Base-by-base conservation (phyloP, 2,113 vertebrate species). In the Polypterus senegalus region DNA sequence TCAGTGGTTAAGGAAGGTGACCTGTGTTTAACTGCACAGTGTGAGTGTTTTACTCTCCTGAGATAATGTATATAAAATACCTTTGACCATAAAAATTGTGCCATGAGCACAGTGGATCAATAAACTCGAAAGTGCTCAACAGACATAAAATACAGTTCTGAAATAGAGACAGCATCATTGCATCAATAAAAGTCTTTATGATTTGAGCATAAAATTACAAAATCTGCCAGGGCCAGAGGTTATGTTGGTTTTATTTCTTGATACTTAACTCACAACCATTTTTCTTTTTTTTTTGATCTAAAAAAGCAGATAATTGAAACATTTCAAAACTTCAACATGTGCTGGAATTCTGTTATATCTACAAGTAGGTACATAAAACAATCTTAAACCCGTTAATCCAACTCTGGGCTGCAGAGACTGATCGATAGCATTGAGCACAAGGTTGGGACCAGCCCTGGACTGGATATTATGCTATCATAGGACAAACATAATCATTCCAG, bases 81-180 rank as follows among this genome's bases (percentile, higher is more conserved):
- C 54, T 49, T 10, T 4, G 47, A 11, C 5, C 9, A 8, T 57
- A 65, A 51, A 65, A 44, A 49, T 43, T 45, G 52, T 61, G 10
- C 57, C 54, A 57, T 56, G 48, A 70, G 59, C 8, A 5, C 8
- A 55, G 48, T 5, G n/a, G 44, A 60, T 57, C 57, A 59, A 49
- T 65, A 62, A 59, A 58, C 48, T 44, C 9, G 57, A 61, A 53
- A 67, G 62, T 54, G 55, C 55, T 49, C 56, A 57, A 55, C 47
- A 47, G 44, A 7, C 11, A n/a, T n/a, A 6, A 54, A 62, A 54
- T 62, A 9, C 49, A 51, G 49, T 6, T 51, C 9, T 51, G 9
- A 51, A 51, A 6, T 7, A 47, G 51, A 6, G 44, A 5, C 2
- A 61, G 46, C 60, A 53, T 61, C 54, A 53, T 45, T 7, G 51